Conservation (phyloP, 2,113 vertebrate species). For the Galbula dea region DNA sequence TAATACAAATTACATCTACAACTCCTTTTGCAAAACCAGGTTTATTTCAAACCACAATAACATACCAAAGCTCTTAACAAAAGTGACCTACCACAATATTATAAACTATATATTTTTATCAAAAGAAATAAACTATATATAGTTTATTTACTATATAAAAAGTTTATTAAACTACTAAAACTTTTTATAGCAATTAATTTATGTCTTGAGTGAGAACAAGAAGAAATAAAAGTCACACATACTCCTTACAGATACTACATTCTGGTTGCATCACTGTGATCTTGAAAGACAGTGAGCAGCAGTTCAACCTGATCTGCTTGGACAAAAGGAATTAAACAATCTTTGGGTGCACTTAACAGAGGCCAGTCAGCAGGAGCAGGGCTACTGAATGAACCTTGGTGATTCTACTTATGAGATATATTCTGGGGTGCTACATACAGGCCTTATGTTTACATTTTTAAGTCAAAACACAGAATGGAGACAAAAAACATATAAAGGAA, state of each 20-base stretch:
- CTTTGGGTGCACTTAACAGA: background rate
- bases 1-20: background rate
- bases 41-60: slow-evolving; percentile 29
- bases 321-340: background rate
- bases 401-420: background rate
- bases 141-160: background rate
- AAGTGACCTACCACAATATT: background rate
- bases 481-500: background rate
- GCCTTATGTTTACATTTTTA: background rate
- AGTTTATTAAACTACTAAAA: background rate
- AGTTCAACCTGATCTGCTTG: background rate
- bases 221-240: background rate
- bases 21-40: background rate
- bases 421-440: background rate
- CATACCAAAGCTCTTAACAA: background rate
- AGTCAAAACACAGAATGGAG: background rate
- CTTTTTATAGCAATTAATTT: background rate
- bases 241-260: background rate
- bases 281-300: background rate
- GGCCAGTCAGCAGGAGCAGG: background rate
- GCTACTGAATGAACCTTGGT: background rate
- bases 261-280: background rate
- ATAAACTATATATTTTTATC: too few species aligned
- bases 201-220: background rate
- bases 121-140: background rate